phyloP scores from a whole-genome alignment of 1,140 invertebrate genomes.

The Eufriesea mexicana region DNA sequence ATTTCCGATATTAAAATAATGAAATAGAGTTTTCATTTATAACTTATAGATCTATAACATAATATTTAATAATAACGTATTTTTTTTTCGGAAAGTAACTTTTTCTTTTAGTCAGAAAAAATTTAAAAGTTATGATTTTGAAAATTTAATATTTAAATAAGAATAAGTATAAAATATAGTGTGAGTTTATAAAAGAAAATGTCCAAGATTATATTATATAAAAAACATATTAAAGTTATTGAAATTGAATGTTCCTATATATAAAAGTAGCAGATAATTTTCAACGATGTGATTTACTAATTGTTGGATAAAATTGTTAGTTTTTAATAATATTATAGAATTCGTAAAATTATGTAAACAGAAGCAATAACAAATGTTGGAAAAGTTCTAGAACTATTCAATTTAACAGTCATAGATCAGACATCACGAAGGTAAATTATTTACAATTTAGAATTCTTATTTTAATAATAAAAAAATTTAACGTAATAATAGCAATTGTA shows the following conservation, averaged over 20 bases:
- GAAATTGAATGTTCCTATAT: background rate
- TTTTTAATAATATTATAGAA: background rate
- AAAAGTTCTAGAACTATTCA: background rate
- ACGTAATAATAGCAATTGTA: background rate
- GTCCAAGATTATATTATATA: background rate
- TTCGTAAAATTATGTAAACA: background rate
- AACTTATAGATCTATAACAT: background rate
- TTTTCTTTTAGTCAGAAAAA: background rate
- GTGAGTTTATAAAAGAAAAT: background rate
- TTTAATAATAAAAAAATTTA: background rate
- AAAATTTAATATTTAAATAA: background rate
- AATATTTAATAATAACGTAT: background rate
- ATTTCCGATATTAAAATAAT: too few species aligned
- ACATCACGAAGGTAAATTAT: background rate
- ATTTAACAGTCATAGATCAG: background rate
- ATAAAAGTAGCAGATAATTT: background rate
- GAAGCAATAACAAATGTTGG: background rate
- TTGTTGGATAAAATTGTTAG: background rate
- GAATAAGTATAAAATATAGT: background rate
- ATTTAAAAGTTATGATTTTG: background rate
- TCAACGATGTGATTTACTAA: background rate
- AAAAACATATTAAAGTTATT: background rate
- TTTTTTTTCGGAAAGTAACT: background rate
- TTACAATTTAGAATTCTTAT: background rate
- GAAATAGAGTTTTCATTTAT: background rate